A percentile compares a stretch with the other conserved stretches of the same genome.
phyloP scores from a whole-genome alignment of 2,113 vertebrate species.

The Dryoscopus gambensis region DNA sequence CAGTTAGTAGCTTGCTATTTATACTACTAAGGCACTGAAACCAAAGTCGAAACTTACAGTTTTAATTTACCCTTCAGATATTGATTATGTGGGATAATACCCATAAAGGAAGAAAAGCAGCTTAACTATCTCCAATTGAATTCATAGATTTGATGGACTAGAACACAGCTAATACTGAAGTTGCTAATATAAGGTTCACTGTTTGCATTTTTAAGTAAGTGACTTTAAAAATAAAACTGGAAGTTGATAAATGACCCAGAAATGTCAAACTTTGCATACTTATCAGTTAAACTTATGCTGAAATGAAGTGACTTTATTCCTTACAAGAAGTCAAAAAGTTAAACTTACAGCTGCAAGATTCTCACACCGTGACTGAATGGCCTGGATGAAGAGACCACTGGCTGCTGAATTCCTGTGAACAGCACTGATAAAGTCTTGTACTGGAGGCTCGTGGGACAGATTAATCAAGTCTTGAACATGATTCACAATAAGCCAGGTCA shows the following conservation, averaged over 20 bases:
- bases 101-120: background rate
- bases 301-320: background rate
- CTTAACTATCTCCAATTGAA: background rate
- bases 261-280: background rate
- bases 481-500: conserved; percentile 97
- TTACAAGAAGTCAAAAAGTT: background rate
- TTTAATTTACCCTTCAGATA: background rate
- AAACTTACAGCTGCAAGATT: conserved; percentile 87
- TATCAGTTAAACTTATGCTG: background rate
- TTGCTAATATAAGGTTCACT: background rate
- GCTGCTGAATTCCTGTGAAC: conserved; percentile 95
- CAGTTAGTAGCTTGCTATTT: background rate
- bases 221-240: background rate
- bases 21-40: background rate
- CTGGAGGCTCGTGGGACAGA: conserved; percentile 93
- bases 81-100: background rate
- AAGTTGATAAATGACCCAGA: background rate
- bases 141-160: background rate
- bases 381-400: conserved; percentile 97
- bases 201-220: background rate
- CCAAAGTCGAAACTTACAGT: background rate
- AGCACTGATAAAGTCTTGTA: conserved; percentile 97
- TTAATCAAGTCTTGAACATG: conserved; percentile 93
- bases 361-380: conserved; percentile 94
- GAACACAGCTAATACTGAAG: background rate